Evolutionary conservation across 2,797 vertebrate genomes (phyloP).

Genomic region (Rhinichthys osculus): DNA sequence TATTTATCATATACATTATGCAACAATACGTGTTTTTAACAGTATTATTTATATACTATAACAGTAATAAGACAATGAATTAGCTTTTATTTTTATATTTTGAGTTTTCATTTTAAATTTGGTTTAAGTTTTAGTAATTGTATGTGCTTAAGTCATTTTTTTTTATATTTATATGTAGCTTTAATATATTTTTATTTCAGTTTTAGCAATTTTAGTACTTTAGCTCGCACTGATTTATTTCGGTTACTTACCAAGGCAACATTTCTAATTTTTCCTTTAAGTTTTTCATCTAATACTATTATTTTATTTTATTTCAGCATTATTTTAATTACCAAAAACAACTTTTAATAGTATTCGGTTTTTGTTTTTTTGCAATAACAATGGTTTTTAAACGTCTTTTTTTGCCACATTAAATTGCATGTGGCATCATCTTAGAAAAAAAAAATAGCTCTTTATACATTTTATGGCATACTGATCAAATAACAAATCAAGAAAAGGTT

Average conservation of each 20-base stretch:
- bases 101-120: background rate
- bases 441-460: background rate
- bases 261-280: background rate
- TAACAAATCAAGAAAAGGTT: background rate
- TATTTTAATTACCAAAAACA: background rate
- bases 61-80: background rate
- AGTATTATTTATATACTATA: background rate
- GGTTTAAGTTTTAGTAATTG: background rate
- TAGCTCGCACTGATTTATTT: background rate
- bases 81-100: background rate
- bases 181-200: background rate
- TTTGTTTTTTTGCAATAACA: background rate
- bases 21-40: background rate
- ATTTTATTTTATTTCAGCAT: background rate
- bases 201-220: background rate
- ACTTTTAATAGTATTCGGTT: background rate
- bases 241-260: background rate
- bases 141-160: background rate
- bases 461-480: background rate
- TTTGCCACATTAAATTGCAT: background rate
- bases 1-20: background rate
- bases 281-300: background rate
- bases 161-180: background rate
- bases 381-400: background rate
- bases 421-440: background rate